Evolutionary conservation across 2,797 vertebrate species (phyloP).

Genomic region (Fistularia tabacaria): DNA sequence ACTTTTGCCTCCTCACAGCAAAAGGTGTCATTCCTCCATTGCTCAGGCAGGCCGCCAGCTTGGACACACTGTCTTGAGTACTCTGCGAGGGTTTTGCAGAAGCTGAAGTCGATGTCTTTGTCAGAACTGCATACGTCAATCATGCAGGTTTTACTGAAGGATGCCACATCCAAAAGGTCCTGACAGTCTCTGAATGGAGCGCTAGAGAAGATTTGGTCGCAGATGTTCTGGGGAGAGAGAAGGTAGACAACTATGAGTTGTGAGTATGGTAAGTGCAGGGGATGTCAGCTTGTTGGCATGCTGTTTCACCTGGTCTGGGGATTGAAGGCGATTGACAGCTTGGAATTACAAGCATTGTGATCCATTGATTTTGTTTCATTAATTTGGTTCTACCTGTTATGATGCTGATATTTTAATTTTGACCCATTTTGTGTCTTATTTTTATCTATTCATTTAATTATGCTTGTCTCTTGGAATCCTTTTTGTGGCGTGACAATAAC

Average conservation of each 20-base stretch:
- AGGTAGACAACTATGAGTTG: background rate
- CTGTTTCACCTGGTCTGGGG: too few relatives aligned
- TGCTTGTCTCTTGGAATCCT: too few relatives aligned
- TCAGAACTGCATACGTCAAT: conserved; percentile 74
- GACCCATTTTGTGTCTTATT: too few relatives aligned
- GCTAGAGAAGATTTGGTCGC: conserved; percentile 65
- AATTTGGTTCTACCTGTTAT: too few relatives aligned
- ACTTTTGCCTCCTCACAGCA: conserved; percentile 76
- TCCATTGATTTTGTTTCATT: too few relatives aligned
- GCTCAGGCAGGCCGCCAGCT: conserved; percentile 79
- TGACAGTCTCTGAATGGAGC: conserved; percentile 60
- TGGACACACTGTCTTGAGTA: conserved; percentile 86
- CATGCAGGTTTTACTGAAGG: conserved; percentile 71
- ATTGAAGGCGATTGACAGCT: too few relatives aligned
- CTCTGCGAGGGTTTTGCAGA: conserved; percentile 86
- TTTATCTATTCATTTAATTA: too few relatives aligned
- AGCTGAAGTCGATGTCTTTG: conserved; percentile 47
- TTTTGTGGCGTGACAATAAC: too few relatives aligned
- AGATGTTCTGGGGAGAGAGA: conserved; percentile 52
- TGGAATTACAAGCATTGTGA: too few relatives aligned
- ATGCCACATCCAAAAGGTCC: conserved; percentile 43
- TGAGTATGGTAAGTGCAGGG: too few relatives aligned
- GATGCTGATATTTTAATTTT: too few relatives aligned
- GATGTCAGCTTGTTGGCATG: too few relatives aligned
- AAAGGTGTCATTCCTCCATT: conserved; percentile 78